Evolutionary conservation across 23 tunicate genomes (phyloP).

Genomic region (Ciona savignyi): DNA sequence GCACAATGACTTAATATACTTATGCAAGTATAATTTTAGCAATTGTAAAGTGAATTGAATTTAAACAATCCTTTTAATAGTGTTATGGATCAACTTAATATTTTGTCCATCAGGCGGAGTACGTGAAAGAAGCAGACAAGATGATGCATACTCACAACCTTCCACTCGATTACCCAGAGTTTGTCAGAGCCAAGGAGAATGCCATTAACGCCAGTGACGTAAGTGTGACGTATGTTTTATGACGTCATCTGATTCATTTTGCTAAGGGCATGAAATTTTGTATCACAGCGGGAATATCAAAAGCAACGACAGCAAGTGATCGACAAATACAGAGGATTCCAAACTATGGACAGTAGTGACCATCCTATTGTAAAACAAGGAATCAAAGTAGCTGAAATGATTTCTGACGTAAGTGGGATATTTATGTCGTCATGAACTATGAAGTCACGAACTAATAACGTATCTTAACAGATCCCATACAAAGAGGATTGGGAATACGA

Average conservation of each 20-base stretch:
- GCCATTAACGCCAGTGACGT: conserved; percentile 94
- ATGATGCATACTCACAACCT: conserved; percentile 74
- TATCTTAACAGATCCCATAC: conserved; percentile 8
- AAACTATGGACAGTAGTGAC: conserved; percentile 89
- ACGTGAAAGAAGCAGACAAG: conserved; percentile 78
- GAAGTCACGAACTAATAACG: background rate
- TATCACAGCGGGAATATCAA: conserved; percentile 32
- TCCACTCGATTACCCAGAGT: conserved; percentile 89
- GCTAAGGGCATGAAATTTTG: no score
- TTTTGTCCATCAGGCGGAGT: conserved; percentile 34
- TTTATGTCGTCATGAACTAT: background rate
- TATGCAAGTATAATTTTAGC: no score
- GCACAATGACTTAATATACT: no score
- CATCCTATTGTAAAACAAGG: conserved; percentile 98
- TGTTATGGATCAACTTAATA: no score
- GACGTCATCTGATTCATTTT: no score
- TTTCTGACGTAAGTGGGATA: conserved; percentile 46
- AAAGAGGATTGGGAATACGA: conserved; percentile 59
- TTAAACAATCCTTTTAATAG: no score
- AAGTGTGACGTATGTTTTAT: no score
- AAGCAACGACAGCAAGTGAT: conserved; percentile 85
- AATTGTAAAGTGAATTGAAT: no score
- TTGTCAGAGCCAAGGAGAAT: conserved; percentile 66
- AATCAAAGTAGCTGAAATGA: conserved; percentile 83
- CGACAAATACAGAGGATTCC: conserved; percentile 69